These are phyloP conservation scores for Bufotes viridis DNA, from an alignment of 2,797 vertebrate species.

Conservation along the genomic window DNA sequence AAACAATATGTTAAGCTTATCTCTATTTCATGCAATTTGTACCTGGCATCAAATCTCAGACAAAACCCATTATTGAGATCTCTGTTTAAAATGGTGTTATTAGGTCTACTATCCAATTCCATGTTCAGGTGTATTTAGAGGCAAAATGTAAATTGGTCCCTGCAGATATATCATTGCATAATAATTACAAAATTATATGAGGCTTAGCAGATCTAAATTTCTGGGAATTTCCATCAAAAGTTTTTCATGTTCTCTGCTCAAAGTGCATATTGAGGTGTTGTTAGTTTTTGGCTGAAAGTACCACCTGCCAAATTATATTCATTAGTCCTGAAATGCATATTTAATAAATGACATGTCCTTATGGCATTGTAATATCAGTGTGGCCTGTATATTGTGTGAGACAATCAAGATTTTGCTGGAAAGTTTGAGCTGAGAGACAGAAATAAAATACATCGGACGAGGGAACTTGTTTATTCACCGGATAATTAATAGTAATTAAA, in stretches of 20 bases:
- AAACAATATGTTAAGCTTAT: conserved; percentile 55
- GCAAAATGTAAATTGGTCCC: conserved; percentile 41
- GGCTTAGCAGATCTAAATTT: conserved; percentile 43
- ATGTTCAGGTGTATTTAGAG: conserved; percentile 57
- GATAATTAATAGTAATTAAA: too few relatives aligned
- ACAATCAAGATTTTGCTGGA: neutral
- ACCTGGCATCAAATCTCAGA: conserved; percentile 51
- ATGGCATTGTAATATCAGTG: conserved; percentile 6
- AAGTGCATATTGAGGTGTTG: conserved; percentile 26
- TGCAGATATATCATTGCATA: conserved; percentile 54
- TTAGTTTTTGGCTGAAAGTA: conserved; percentile 3
- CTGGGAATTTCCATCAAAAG: conserved; percentile 40
- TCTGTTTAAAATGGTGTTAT: conserved; percentile 60
- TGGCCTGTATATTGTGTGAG: neutral
- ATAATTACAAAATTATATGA: conserved; percentile 54
- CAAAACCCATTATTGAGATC: conserved; percentile 54
- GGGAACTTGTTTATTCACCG: neutral
- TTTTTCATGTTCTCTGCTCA: conserved; percentile 12
- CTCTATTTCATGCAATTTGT: conserved; percentile 58
- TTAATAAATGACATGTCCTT: conserved; percentile 12
- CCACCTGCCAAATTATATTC: conserved; percentile 17
- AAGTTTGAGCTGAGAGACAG: neutral
- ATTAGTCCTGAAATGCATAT: conserved; percentile 16
- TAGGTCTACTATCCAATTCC: conserved; percentile 52
- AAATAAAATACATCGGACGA: neutral